Evolutionary conservation across 2,888 invertebrate species (phyloP), one percentile per base, ranked within the genome.

Genomic region (Pristionchus mayeri): DNA sequence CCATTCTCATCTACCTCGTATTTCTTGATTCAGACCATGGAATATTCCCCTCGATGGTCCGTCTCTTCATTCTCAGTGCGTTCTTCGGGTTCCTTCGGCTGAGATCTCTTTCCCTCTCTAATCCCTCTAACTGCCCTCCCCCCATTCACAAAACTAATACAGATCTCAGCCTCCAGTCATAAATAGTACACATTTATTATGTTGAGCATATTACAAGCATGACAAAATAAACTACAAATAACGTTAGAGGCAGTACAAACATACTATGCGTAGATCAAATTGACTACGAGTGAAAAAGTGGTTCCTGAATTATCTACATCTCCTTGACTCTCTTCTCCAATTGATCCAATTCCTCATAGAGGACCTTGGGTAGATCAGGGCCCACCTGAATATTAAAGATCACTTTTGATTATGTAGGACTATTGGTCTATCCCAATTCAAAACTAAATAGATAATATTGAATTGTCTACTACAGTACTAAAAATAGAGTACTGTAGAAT

Each of bases 381-480:
- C 85, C 85, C n/a, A 85, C 85, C 85, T 85, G 63, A 48, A 37
- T 27, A 44, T 44, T 18, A 84, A 40, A 37, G 34, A 54, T 54
- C 52, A 50, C n/a, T 75, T 71, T 1, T 44, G 50, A 9, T 50
- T 18, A 3, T 60, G 27, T 27, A 30, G 27, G 63, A 63, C 11
- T 18, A 34, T 16, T n/a, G n/a, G n/a, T n/a, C n/a, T n/a, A n/a
- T n/a, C n/a, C n/a, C n/a, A n/a, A n/a, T n/a, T n/a, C n/a, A n/a
- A n/a, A n/a, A n/a, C n/a, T n/a, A n/a, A n/a, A n/a, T n/a, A n/a
- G n/a, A n/a, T n/a, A n/a, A n/a, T n/a, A n/a, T n/a, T n/a, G n/a
- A n/a, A n/a, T n/a, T n/a, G n/a, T n/a, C n/a, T n/a, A n/a, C n/a
- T n/a, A n/a, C n/a, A n/a, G 18, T 2, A 48, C 1, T 9, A 24